Percentiles rank a stretch among this genome's conserved stretches.
Conservation (phyloP, 1,140 invertebrate species). For the Aphelinus atriplicis region DNA sequence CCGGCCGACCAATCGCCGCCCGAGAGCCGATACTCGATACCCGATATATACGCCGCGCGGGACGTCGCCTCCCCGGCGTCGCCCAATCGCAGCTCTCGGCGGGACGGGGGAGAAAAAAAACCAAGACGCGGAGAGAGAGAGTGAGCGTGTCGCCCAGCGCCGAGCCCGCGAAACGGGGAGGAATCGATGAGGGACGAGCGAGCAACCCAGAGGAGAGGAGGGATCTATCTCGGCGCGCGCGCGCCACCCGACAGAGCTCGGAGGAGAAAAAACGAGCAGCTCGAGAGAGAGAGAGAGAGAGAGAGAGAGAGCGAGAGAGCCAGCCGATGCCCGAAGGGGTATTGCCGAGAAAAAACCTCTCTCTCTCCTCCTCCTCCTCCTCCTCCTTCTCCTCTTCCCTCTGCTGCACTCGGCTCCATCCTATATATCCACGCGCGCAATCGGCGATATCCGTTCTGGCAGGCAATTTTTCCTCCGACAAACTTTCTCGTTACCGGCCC, state of each 20-base stretch:
- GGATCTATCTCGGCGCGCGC: slow-evolving; percentile 45
- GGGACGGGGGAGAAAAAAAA: slow-evolving; percentile 50
- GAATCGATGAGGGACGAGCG: slow-evolving; percentile 51
- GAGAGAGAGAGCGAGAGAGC: slow-evolving; percentile 33
- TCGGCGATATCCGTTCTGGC: slow-evolving; percentile 43
- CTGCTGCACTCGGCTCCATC: neutral
- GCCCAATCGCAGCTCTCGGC: slow-evolving; percentile 58
- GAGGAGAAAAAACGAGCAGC: slow-evolving; percentile 41
- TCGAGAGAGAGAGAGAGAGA: slow-evolving; percentile 38
- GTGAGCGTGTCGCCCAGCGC: slow-evolving; percentile 30
- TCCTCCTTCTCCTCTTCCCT: slow-evolving; percentile 27
- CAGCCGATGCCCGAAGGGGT: slow-evolving; percentile 33
- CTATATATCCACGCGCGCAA: slow-evolving; percentile 34
- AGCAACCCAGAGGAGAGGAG: slow-evolving; percentile 41
- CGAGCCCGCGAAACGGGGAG: slow-evolving; percentile 49
- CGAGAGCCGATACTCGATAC: slow-evolving; percentile 65
- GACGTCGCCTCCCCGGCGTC: slow-evolving; percentile 52
- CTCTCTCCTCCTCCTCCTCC: slow-evolving; percentile 49
- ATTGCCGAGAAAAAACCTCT: slow-evolving; percentile 42
- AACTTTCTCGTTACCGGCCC: slow-evolving; percentile 29
- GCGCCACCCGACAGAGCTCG: neutral
- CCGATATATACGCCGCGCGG: slow-evolving; percentile 63
- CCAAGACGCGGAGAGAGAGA: slow-evolving; percentile 43
- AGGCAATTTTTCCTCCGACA: slow-evolving; percentile 39
- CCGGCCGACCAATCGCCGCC: slow-evolving; percentile 62